Base-by-base conservation (phyloP, 1,140 invertebrate genomes). In the Lordiphosa mommai region DNA sequence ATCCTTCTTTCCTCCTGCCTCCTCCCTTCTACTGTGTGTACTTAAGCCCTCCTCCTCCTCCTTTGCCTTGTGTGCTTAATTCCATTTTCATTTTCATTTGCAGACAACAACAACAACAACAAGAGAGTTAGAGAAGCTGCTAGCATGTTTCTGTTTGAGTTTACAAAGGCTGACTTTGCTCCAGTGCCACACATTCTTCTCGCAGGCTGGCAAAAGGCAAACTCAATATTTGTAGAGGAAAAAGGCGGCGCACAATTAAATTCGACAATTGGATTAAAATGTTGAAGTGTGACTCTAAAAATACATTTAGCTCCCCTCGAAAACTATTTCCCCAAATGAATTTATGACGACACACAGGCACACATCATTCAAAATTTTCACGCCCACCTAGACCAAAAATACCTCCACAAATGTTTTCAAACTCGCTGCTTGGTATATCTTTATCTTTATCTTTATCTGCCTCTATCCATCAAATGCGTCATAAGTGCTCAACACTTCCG, bases 61-160 rank as follows among this genome's bases (percentile, higher is more conserved):
- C 13, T 27, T 1, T 20, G 32, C 32, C 41, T 51, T 79, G 44
- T 77, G 73, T 64, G 68, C 73, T 79, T 79, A 80, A 79, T 80
- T 79, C 73, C 73, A 79, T 79, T 79, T 79, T 64, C 69, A 72
- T 68, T 77, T 77, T 79, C 73, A 72, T 72, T 77, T 61, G 50
- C 57, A 53, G 65, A 55, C 48, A 59, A 58, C 34, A 38, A 37
- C 43, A 14, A 46, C 27, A 30, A 50, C 29, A 46, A 27, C 32
- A 49, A 40, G 3, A 14, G 52, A 27, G 14, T 5, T 9, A 8
- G 16, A 7, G 27, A 0, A 14, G 4, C 4, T 40, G 29, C 14
- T 3, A 10, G 23, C 2, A 17, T 20, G 47, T 52, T 73, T 68
- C 7, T 77, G 68, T 79, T 72, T 79, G 56, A 61, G 61, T 79